Evolutionary conservation across 1,140 invertebrate species (phyloP), one percentile per base, ranked within the genome.

Genomic region (Philotrypesis tridentata): DNA sequence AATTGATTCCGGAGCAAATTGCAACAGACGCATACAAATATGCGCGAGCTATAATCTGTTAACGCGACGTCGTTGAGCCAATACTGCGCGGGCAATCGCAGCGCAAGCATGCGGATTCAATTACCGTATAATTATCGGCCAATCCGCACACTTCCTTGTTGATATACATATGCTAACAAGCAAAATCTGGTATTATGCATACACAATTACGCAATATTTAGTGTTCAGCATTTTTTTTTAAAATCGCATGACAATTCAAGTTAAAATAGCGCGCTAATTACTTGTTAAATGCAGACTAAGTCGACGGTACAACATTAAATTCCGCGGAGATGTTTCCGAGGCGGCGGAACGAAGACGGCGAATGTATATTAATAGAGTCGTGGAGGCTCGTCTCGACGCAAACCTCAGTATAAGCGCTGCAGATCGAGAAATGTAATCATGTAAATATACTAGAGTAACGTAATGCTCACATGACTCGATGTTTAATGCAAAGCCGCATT

Each of bases 301-400:
- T 14, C 12, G 40, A 14, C 40, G 48, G 17, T n/a, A 6, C 48
- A 17, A n/a, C 21, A 21, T 55, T 14, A 55, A n/a, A 25, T 65
- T 65, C 27, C 23, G 68, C n/a, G 68, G 21, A 33, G 5, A 6
- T 14, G n/a, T 55, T 17, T 7, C 48, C 48, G n/a, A n/a, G 48
- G n/a, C 48, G 21, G 48, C 48, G 48, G 48, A 55, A 55, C 21
- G 40, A 55, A 14, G 48, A 21, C 48, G 48, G 17, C 17, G 43
- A 21, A 8, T 21, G 43, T 74, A n/a, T 75, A 76, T 76, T 63
- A 76, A 76, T 76, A 76, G 74, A 61, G 55, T 7, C 27, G 17
- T 17, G 74, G 74, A 76, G 74, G 74, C 74, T 76, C 74, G 74
- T 63, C 74, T 23, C 60, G 43, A 21, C 17, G 48, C 17, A 5